These are phyloP conservation scores for Cryptocheilus praepositus DNA, from an alignment of 2,888 invertebrate genomes.

Conservation along the genomic window DNA sequence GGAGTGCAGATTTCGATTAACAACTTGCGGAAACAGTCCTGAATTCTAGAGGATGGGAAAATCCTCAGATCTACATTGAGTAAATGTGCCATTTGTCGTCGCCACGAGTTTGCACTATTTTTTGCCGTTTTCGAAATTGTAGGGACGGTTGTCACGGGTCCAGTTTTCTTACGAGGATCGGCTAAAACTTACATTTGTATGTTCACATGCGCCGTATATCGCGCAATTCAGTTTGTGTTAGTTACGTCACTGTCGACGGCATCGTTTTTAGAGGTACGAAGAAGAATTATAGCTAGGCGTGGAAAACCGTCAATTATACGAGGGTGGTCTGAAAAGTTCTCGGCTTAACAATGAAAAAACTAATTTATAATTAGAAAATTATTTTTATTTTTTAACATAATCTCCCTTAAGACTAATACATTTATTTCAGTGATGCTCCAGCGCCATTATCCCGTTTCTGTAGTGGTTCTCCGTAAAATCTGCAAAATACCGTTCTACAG, in stretches of 20 bases:
- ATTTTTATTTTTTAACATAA: too few species aligned
- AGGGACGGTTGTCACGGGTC: slow-evolving; percentile 66
- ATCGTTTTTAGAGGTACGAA: slow-evolving; percentile 49
- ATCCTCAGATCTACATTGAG: slow-evolving; percentile 26
- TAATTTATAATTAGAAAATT: too few species aligned
- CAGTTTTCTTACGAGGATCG: slow-evolving; percentile 54
- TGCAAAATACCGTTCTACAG: too few species aligned
- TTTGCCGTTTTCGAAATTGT: slow-evolving; percentile 34
- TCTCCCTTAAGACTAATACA: too few species aligned
- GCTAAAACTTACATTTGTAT: slow-evolving; percentile 63
- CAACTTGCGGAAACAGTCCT: slow-evolving; percentile 29
- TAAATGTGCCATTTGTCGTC: slow-evolving; percentile 26
- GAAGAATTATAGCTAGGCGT: slow-evolving; percentile 32
- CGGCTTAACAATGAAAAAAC: too few species aligned
- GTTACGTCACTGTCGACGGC: slow-evolving; percentile 55
- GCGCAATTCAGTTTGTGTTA: slow-evolving; percentile 67
- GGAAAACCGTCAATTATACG: slow-evolving; percentile 26
- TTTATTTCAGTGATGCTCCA: too few species aligned
- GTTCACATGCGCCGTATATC: slow-evolving; percentile 67
- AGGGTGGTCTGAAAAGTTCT: too few species aligned
- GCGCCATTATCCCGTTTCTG: too few species aligned
- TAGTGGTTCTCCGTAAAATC: too few species aligned
- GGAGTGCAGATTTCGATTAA: slow-evolving; percentile 35
- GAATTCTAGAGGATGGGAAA: slow-evolving; percentile 33
- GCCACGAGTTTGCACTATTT: slow-evolving; percentile 18